Base-by-base conservation (phyloP, 2,888 invertebrate species). In the Autographa pulchrina region DNA sequence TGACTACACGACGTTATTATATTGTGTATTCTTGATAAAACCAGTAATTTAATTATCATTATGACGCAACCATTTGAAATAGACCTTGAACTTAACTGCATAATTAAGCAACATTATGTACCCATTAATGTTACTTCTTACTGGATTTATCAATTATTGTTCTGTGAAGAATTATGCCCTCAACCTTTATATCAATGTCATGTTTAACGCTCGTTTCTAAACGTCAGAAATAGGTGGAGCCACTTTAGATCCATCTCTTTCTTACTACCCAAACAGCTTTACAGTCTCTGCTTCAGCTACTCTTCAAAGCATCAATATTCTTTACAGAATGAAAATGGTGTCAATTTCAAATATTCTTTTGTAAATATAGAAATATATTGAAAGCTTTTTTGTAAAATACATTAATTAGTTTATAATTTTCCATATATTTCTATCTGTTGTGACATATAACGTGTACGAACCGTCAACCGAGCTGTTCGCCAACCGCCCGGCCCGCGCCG, bases 311-410 rank as follows among this genome's bases (percentile, higher is more conserved):
- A n/a, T 6, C n/a, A 66, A 60, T 64, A 41, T 65, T 77, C 65
- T 77, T 60, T 18, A 66, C 58, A 61, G 63, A 71, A 68, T 31
- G n/a, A 62, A 54, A 56, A 41, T 31, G 38, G 18, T 41, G 63
- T 73, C 41, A 67, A 35, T 52, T 62, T 58, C 62, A 61, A 73
- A 74, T 38, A 60, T 58, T 54, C 56, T 25, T 32, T 32, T 32
- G 32, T 77, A 59, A 48, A 62, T 43, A 52, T 52, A 78, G 78
- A 74, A 78, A 68, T 75, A 62, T 68, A 72, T 61, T 72, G 75
- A 74, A 75, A 66, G 18, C 31, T n/a, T 18, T 32, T 11, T 6
- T 16, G 9, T 31, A 59, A 41, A 14, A 18, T 8, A 62, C n/a
- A 11, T 56, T 52, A 31, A 13, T 31, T 31, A 18, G 1, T 0